phyloP scores from a whole-genome alignment of 2,113 vertebrate genomes.

The Hippolais icterina region DNA sequence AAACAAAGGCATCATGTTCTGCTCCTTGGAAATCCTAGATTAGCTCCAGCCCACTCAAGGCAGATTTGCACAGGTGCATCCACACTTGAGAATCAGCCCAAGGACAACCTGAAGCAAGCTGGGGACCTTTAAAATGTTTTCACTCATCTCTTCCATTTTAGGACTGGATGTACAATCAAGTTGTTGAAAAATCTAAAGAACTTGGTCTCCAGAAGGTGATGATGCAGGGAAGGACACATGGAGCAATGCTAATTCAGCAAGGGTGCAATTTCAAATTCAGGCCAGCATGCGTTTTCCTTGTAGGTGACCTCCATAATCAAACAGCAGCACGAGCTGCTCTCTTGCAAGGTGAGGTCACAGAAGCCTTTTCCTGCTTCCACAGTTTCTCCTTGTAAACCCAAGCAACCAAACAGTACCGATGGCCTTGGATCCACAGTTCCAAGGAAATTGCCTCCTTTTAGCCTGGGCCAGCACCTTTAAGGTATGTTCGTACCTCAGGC shows the following conservation, averaged over 20 bases:
- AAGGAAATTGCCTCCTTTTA: not conserved
- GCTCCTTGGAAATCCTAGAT: not conserved
- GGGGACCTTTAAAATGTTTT: not conserved
- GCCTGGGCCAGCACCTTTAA: fast-evolving
- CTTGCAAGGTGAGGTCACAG: not conserved
- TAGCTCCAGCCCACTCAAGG: not conserved
- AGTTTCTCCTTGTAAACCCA: not conserved
- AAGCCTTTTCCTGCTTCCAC: not conserved
- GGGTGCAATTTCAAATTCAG: not conserved
- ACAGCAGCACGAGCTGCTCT: not conserved
- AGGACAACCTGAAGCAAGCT: not conserved
- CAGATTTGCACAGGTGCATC: not conserved
- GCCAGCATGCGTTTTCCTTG: not conserved
- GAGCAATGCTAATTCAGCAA: not conserved
- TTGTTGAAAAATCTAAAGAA: not conserved
- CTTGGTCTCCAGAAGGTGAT: not conserved
- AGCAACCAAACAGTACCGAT: not conserved
- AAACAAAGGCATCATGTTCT: not conserved
- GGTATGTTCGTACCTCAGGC: not conserved
- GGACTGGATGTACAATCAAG: not conserved
- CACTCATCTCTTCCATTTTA: not conserved
- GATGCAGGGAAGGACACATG: not conserved
- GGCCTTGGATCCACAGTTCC: not conserved
- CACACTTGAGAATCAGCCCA: not conserved
- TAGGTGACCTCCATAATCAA: not conserved